phyloP scores from a whole-genome alignment of 2,113 vertebrate genomes.

The Aspidoscelis tigris region DNA sequence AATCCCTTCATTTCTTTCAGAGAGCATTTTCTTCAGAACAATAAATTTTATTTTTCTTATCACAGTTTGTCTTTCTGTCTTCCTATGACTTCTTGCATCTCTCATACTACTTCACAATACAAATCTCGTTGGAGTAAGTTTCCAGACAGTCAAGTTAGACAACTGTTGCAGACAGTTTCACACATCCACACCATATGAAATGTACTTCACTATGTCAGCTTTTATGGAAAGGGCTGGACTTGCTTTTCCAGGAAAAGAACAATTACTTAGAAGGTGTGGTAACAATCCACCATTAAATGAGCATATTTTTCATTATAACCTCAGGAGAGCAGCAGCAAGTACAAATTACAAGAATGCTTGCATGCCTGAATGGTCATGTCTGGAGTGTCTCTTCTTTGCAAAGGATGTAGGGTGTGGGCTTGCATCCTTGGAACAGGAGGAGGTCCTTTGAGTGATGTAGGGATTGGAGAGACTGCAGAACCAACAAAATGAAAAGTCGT shows the following conservation, averaged over 20 bases:
- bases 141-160: conserved; percentile 51
- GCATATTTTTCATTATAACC: conserved; percentile 21
- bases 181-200: conserved; percentile 55
- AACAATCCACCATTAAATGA: conserved; percentile 28
- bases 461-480: not conserved
- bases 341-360: conserved; percentile 5
- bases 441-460: not conserved
- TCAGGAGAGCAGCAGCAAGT: conserved; percentile 19
- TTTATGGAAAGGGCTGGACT: conserved; percentile 13
- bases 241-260: conserved; percentile 29
- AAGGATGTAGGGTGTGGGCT: not conserved
- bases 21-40: not conserved
- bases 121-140: conserved; percentile 57
- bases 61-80: not conserved
- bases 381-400: conserved; percentile 23
- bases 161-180: conserved; percentile 55
- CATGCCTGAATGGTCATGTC: conserved; percentile 31
- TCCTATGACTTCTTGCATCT: not conserved
- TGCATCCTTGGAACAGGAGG: conserved; percentile 5
- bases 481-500: not conserved
- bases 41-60: conserved; percentile 8
- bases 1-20: not conserved
- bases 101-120: conserved; percentile 11
- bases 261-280: conserved; percentile 41
- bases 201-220: conserved; percentile 34